phyloP scores from a whole-genome alignment of 2,113 vertebrate species.

The Azemiops feae region DNA sequence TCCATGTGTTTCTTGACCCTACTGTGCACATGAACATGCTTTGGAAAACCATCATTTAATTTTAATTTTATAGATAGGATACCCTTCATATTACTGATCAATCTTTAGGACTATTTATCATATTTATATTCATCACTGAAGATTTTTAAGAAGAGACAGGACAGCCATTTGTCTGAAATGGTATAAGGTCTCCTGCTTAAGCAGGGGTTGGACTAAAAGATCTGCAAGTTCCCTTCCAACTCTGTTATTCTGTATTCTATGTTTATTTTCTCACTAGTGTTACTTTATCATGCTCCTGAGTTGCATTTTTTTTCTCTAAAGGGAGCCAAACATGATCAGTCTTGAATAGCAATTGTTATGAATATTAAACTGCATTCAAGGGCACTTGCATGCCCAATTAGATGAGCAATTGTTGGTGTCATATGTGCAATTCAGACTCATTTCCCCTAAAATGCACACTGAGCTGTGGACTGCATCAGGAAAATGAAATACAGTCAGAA shows the following conservation, averaged over 20 bases:
- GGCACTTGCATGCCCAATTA: conserved; percentile 38
- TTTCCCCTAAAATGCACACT: conserved; percentile 21
- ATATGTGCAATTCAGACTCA: background rate
- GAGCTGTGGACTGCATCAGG: conserved; percentile 26
- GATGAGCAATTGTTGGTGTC: conserved; percentile 34
- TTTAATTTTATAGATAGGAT: background rate
- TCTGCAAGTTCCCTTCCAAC: background rate
- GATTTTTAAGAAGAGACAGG: background rate
- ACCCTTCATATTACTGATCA: background rate
- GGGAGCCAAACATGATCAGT: background rate
- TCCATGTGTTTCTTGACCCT: background rate
- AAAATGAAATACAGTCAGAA: conserved; percentile 9
- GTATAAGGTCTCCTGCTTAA: background rate
- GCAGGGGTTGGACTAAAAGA: background rate
- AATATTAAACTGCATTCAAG: conserved; percentile 42
- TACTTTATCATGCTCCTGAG: background rate
- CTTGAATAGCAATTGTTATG: conserved; percentile 21
- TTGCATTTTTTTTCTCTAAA: background rate
- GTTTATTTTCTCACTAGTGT: background rate
- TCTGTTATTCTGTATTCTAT: background rate
- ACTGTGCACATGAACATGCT: background rate
- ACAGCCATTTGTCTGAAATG: background rate
- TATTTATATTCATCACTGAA: background rate
- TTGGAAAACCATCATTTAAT: background rate
- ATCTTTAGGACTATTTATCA: background rate